Percentiles rank a stretch among this genome's conserved stretches.
Conservation (phyloP, 2,797 vertebrate genomes). For the Sitta carolinensis region DNA sequence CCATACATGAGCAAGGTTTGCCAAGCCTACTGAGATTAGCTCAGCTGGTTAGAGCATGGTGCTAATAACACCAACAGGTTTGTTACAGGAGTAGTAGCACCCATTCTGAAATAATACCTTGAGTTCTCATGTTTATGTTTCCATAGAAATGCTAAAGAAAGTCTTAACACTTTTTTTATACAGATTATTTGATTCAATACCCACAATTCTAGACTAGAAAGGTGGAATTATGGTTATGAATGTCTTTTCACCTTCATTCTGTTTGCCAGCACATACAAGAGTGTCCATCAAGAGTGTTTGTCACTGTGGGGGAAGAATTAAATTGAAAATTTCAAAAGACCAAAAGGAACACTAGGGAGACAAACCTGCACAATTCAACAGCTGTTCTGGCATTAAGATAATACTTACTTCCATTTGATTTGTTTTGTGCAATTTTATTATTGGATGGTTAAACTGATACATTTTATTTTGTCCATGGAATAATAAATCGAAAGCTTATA, state of each 20-base stretch:
- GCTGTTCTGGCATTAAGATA: not conserved
- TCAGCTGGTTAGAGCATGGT: not conserved
- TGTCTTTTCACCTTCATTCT: not conserved
- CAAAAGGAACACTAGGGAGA: not conserved
- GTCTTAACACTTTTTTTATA: not conserved
- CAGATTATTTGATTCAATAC: not conserved
- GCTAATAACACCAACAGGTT: accelerated
- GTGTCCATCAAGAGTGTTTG: not conserved
- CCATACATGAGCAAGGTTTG: not conserved
- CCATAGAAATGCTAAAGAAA: not conserved
- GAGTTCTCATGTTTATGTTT: not conserved
- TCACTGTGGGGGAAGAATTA: not conserved
- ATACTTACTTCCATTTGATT: not conserved
- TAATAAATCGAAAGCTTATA: not conserved
- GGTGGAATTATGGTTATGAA: not conserved
- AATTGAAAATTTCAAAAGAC: not conserved
- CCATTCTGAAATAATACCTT: not conserved
- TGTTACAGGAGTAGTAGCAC: not conserved
- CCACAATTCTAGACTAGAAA: not conserved
- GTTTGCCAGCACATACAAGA: not conserved
- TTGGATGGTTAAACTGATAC: not conserved
- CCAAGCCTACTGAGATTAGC: not conserved
- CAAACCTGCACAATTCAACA: not conserved
- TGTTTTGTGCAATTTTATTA: not conserved
- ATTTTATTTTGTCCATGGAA: not conserved